Conservation (phyloP, 1,140 invertebrate genomes). For the Gerris buenoi region DNA sequence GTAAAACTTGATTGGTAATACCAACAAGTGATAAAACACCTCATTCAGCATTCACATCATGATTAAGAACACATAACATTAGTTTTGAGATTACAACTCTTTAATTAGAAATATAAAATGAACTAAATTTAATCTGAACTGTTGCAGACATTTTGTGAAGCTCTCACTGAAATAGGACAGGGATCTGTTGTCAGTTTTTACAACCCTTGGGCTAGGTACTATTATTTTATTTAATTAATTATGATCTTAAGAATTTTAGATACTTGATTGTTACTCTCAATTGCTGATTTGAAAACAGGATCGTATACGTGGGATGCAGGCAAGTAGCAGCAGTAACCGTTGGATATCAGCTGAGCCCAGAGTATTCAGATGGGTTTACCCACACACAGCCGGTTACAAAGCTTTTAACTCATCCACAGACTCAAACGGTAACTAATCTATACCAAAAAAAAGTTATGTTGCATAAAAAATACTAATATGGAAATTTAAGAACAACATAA, state of each 20-base stretch:
- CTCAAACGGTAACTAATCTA: not conserved
- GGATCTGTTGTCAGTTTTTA: not conserved
- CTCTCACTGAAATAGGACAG: not conserved
- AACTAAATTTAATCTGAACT: too few species aligned
- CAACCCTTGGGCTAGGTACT: not conserved
- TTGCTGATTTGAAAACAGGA: not conserved
- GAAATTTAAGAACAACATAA: not conserved
- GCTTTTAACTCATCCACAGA: not conserved
- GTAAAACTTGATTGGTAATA: too few species aligned
- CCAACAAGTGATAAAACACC: too few species aligned
- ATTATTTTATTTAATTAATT: not conserved
- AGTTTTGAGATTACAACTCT: too few species aligned
- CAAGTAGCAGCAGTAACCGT: not conserved
- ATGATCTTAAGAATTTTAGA: too few species aligned
- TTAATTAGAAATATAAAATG: too few species aligned
- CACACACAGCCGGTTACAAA: constrained; percentile 7
- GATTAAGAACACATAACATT: too few species aligned
- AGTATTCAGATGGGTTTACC: constrained; percentile 44
- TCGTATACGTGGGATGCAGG: not conserved
- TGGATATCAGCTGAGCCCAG: constrained; percentile 34
- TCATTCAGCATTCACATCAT: too few species aligned
- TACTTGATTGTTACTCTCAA: too few species aligned
- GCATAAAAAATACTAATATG: not conserved
- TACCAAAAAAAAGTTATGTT: not conserved
- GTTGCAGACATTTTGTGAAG: not conserved